These are phyloP conservation scores for Chlamydotis undulata DNA, from an alignment of 2,113 vertebrate genomes.

Conservation along the genomic window DNA sequence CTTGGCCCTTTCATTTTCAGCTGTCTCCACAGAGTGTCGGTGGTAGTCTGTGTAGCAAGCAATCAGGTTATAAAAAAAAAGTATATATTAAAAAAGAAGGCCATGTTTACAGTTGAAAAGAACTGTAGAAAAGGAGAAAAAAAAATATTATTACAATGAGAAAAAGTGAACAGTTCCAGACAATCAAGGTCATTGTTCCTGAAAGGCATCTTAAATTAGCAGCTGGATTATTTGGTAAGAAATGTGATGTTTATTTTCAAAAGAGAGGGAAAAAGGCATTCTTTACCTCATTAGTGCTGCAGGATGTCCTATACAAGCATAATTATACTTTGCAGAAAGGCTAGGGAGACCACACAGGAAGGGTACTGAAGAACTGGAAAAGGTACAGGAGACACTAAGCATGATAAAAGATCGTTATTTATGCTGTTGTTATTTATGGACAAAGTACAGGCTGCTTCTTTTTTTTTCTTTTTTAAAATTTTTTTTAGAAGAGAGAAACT, in stretches of 20 bases:
- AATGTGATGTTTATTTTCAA: slow-evolving; percentile 15
- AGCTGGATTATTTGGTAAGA: slow-evolving; percentile 38
- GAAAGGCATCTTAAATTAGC: not conserved
- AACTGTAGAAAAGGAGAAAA: not conserved
- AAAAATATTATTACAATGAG: not conserved
- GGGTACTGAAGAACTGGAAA: slow-evolving; percentile 29
- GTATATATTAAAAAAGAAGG: not conserved
- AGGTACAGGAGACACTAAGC: not conserved
- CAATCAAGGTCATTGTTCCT: not conserved
- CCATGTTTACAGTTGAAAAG: not conserved
- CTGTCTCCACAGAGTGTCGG: not conserved
- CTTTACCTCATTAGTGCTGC: slow-evolving; percentile 46
- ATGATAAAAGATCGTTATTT: not conserved
- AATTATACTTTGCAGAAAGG: slow-evolving; percentile 28
- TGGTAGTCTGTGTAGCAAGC: not conserved
- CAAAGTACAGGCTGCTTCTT: not conserved
- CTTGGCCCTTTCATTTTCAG: not conserved
- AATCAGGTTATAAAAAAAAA: not conserved
- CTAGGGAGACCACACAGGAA: slow-evolving; percentile 63
- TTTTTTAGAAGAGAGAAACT: not conserved
- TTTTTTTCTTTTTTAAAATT: too few species aligned
- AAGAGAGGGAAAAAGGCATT: not conserved
- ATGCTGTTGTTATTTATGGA: slow-evolving; percentile 1
- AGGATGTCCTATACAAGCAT: slow-evolving; percentile 31
- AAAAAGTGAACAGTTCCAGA: not conserved